Base-by-base conservation (phyloP, 2,797 vertebrate species). In the Phataginus tricuspis region DNA sequence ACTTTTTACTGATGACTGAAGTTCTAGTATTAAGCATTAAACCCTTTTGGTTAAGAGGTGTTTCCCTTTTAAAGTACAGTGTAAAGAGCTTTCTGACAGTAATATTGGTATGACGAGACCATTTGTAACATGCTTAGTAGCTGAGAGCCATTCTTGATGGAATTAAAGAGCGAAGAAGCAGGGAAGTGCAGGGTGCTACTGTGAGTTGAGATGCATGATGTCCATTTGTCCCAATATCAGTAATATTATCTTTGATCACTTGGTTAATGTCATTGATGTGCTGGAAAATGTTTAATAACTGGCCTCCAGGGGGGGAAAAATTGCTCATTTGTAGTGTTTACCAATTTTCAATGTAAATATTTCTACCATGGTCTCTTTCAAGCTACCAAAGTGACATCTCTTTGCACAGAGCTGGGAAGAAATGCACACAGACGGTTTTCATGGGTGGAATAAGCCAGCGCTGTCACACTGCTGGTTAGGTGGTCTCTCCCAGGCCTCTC, bases 61-160 rank as follows among this genome's bases (percentile, higher is more conserved):
- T 53, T 72, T 86, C 51, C 39, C 75, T 82, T 69, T 63, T 57
- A 92, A 93, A 75, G 55, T 21, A 72, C 23, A 86, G 57, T n/a
- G n/a, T 0, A 19, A 31, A 86, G n/a, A 69, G 51, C 21, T 90
- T 82, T 31, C 11, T 39, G 85, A 89, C 4, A 74, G 53, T 59
- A 85, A n/a, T 34, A 71, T 31, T 7, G 39, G 23, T 31, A 11
- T 61, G 31, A 63, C 16, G n/a, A 59, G 55, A 55, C 37, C 7
- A 59, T 57, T 61, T 87, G 12, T 19, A 69, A 42, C 21, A 45
- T 14, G 29, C 1, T 66, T 34, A 74, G 11, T 34, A 34, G 37
- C 21, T 45, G 23, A 75, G 90, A 88, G 45, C 14, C 55, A 27
- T 78, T 87, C 57, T 37, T n/a, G 64, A 82, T 63, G 64, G 37